Evolutionary conservation across 53 echinoderm and acorn worm genomes (phyloP).

Genomic region (Echinometra lucunter): DNA sequence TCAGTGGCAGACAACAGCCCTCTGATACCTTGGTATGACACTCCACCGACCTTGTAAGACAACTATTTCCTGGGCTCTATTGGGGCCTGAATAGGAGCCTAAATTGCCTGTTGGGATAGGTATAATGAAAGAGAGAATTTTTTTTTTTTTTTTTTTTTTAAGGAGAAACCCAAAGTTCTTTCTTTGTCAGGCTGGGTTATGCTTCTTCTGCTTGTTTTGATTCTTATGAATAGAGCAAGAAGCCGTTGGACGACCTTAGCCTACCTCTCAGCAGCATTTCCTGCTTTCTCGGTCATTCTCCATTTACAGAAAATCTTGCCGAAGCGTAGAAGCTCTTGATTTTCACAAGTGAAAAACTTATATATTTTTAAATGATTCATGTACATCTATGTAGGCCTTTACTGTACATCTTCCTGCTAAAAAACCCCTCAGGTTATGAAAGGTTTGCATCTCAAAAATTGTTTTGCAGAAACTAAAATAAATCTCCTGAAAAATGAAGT

Average conservation of each 20-base stretch:
- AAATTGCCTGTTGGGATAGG: constrained; percentile 45
- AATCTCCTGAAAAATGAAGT: too few species aligned
- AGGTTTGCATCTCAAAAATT: too few species aligned
- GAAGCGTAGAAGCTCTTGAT: neutral
- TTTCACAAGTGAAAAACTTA: too few species aligned
- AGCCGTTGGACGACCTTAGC: constrained; percentile 49
- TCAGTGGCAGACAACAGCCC: constrained; percentile 28
- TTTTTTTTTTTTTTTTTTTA: too few species aligned
- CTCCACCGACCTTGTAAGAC: constrained; percentile 15
- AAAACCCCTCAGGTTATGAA: too few species aligned
- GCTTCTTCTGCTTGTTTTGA: constrained; percentile 43
- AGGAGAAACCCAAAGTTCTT: neutral
- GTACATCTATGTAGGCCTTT: too few species aligned
- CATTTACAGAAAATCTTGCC: neutral
- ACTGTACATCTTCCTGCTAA: too few species aligned
- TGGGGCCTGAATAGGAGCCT: constrained; percentile 13
- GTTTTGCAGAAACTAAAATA: too few species aligned
- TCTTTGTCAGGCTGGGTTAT: constrained; percentile 21
- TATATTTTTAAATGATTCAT: too few species aligned
- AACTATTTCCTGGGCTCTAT: constrained; percentile 50
- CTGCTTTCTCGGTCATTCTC: neutral
- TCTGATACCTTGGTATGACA: neutral
- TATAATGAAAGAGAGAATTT: constrained; percentile 3
- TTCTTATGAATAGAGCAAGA: constrained; percentile 21
- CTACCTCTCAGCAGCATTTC: constrained; percentile 4